Evolutionary conservation across 2,888 invertebrate genomes (phyloP), one percentile per base, ranked within the genome.

Genomic region (Euplexia lucipara): DNA sequence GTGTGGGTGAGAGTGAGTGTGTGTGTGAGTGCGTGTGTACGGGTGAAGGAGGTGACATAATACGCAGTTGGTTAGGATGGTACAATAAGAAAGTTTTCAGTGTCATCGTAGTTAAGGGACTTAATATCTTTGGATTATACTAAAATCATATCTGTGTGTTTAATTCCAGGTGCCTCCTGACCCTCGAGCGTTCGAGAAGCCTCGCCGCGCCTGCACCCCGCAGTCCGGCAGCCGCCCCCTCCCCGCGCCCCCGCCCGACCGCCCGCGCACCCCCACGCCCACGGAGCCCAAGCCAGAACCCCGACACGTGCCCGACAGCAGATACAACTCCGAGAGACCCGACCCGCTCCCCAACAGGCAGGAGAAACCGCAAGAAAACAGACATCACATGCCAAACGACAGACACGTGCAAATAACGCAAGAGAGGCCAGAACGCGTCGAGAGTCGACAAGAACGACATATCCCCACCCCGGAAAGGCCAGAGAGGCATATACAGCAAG

Each of bases 171-270:
- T 95, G 58, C 95, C 95, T 12, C 95, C 95, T 9, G 95, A 95
- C 34, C 95, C 95, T 0, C 81, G 95, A 63, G 95, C 95, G 0
- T 95, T 95, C 48, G 95, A 95, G 58, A 95, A 95, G 48, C 95
- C 95, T 0, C 88, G 94, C 12, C 86, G 95, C 12, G 94, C 95
- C 0, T 92, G 92, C 83, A 95, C 95, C 0, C 95, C 95, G 0
- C 94, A 93, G 54, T 92, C 94, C 0, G 94, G 93, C 80, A 93
- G 95, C 66, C 78, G 95, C 26, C 95, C 94, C 0, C 82, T 95
- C 2, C 95, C 95, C 10, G 94, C 94, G 0, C 92, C 95, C 0
- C 95, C 95, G 1, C 90, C 92, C 20, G 93, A 93, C 67, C 70
- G 86, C 32, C 82, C 82, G 4, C 35, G 85, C 35, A 73, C 80